Evolutionary conservation across 2,888 invertebrate genomes (phyloP), one percentile per base, ranked within the genome.

Genomic region (Ornithoptera priamus): DNA sequence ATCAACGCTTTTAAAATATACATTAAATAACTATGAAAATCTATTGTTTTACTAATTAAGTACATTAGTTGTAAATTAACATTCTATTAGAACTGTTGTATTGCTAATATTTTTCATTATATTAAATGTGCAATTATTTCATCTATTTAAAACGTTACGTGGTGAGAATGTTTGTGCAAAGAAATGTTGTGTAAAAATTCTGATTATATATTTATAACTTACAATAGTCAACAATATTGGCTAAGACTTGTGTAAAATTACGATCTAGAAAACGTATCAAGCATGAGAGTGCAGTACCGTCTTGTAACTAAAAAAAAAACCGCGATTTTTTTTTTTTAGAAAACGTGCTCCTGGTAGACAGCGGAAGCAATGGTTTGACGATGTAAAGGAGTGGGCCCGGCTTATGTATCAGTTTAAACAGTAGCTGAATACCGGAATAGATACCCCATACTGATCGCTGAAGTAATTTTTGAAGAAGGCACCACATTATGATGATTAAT

Each of bases 21-120:
- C 87, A 87, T 88, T 83, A 87, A 30, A 83, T 78, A 84, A 80
- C 85, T 88, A 86, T 84, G 83, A 82, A 70, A 62, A 69, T 64
- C 65, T 69, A 69, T 69, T 62, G 53, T 65, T 65, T 69, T 5
- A 76, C 82, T 86, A 86, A 80, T 88, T 90, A 91, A 90, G 89
- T 90, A 90, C 90, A 85, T 57, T 30, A 79, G 75, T 46, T 81
- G 81, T 80, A 81, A 81, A 81, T 79, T 74, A 78, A 78, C 77
- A 77, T 75, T 76, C 74, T 73, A 30, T 62, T 42, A 22, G 42
- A 77, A 77, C 76, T 61, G 72, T 58, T 58, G 42, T 62, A 22
- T 60, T n/a, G 20, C 62, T 66, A 36, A 39, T 17, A 10, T 67
- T 53, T 57, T 62, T 67, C 50, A 39, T 42, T 39, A 36, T 20